phyloP scores from a whole-genome alignment of 1,140 invertebrate genomes.

The Drosophila sp. region DNA sequence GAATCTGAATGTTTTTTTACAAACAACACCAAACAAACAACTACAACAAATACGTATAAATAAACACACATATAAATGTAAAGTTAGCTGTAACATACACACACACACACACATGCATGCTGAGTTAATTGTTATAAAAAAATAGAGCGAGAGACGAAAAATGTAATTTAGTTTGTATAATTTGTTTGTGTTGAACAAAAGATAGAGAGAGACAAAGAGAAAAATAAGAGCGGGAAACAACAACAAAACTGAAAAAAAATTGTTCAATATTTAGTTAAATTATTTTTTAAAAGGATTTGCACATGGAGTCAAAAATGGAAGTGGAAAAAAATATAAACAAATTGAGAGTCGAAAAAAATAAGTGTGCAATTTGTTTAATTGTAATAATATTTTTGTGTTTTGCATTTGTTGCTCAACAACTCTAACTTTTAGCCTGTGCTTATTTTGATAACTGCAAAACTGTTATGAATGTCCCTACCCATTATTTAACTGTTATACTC shows the following conservation, averaged over 20 bases:
- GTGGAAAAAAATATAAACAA: constrained; percentile 24
- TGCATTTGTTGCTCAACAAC: constrained; percentile 11
- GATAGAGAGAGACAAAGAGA: no score
- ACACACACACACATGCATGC: constrained; percentile 41
- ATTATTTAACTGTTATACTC: constrained; percentile 54
- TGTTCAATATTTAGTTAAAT: constrained; percentile 76
- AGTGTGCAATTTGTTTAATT: constrained; percentile 28
- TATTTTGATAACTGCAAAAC: constrained; percentile 10
- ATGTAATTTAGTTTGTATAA: constrained; percentile 31
- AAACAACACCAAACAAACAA: constrained; percentile 28
- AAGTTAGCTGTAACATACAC: constrained; percentile 45
- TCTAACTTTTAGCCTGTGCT: constrained; percentile 8
- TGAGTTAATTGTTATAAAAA: constrained; percentile 45
- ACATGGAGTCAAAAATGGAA: constrained; percentile 42
- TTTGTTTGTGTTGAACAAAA: constrained; percentile 38
- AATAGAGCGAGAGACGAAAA: constrained; percentile 8
- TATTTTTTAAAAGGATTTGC: constrained; percentile 49
- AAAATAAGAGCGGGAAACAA: constrained; percentile 7
- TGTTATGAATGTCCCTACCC: constrained; percentile 26
- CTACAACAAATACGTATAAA: constrained; percentile 36
- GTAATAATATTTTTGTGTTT: constrained; percentile 36
- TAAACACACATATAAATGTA: constrained; percentile 56
- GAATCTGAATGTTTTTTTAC: constrained; percentile 79
- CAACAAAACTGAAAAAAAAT: constrained; percentile 21
- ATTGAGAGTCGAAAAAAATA: constrained; percentile 28